Evolutionary conservation across 2,888 invertebrate genomes (phyloP), one percentile per base, ranked within the genome.

Genomic region (Capitulum mitella): DNA sequence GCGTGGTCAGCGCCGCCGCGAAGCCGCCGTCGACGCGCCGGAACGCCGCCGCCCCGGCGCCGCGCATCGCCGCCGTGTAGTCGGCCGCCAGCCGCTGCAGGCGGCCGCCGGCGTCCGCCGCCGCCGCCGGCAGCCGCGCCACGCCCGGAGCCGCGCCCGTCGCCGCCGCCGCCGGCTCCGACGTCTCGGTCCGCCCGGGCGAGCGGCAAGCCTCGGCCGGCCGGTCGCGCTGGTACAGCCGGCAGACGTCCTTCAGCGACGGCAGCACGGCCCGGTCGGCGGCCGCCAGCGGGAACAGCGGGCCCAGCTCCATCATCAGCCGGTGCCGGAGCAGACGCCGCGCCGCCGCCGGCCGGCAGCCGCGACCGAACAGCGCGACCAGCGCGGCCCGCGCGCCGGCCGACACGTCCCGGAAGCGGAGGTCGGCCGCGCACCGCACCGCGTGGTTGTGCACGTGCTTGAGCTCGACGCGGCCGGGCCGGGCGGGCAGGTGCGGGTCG

Each of bases 101-200:
- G 93, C 84, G 82, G 91, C 89, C 83, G 90, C 89, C 37, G 92
- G 90, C 86, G 97, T 95, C 83, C 96, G 88, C 26, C 94, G 92
- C 87, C 94, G 90, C 83, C 92, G 92, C 81, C 90, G 80, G 10
- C 81, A 78, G n/a, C 37, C 76, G 26, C 74, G 54, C 19, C 76
- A 78, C 40, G 19, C 79, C 46, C 3, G 78, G 78, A 26, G 54
- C 78, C 77, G 77, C 78, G 70, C 80, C 75, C 22, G 80, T 61
- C 43, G 81, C 70, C 77, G 79, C 78, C 70, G 82, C 79, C 58
- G 79, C 34, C 43, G 0, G 86, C 85, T n/a, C n/a, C n/a, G n/a
- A n/a, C n/a, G n/a, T n/a, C n/a, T n/a, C n/a, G n/a, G 85, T 91
- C 90, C 80, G 90, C 86, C 84, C 91, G 91, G 58, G 88, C 86